These are phyloP conservation scores for Otolemur garnettii DNA, from an alignment of 2,113 vertebrate genomes.

Conservation along the genomic window DNA sequence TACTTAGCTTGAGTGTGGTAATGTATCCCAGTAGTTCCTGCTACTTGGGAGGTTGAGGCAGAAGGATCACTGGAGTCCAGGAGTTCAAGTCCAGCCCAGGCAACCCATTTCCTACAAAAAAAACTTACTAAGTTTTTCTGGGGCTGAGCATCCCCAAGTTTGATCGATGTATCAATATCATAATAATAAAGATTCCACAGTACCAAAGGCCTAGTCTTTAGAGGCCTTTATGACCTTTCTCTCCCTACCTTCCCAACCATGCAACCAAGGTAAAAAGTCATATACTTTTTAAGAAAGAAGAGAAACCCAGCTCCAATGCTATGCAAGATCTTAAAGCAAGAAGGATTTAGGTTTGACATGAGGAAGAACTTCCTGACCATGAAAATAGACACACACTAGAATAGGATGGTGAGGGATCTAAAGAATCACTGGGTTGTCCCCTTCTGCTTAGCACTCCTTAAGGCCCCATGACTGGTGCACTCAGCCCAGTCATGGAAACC, in stretches of 20 bases:
- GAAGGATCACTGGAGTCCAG: not conserved
- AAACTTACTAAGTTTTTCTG: not conserved
- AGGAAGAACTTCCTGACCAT: constrained; percentile 44
- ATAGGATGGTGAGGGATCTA: not conserved
- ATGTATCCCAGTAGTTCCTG: not conserved
- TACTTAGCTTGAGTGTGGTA: not conserved
- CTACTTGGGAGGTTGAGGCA: not conserved
- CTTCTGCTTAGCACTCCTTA: not conserved
- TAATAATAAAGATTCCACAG: not conserved
- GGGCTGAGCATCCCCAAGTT: not conserved
- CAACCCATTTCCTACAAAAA: not conserved
- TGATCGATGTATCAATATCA: not conserved
- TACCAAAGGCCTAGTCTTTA: not conserved
- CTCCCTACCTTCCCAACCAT: not conserved
- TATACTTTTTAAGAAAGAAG: not conserved
- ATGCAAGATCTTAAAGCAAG: not conserved
- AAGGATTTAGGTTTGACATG: not conserved
- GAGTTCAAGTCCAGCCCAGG: not conserved
- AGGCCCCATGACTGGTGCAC: not conserved
- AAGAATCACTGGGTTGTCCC: not conserved
- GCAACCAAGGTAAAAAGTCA: not conserved
- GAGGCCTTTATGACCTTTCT: not conserved
- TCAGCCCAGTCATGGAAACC: constrained; percentile 2
- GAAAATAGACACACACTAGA: not conserved
- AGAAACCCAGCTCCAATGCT: not conserved